Base-by-base conservation (phyloP, 1,140 invertebrate species). In the Helicoverpa zea region DNA sequence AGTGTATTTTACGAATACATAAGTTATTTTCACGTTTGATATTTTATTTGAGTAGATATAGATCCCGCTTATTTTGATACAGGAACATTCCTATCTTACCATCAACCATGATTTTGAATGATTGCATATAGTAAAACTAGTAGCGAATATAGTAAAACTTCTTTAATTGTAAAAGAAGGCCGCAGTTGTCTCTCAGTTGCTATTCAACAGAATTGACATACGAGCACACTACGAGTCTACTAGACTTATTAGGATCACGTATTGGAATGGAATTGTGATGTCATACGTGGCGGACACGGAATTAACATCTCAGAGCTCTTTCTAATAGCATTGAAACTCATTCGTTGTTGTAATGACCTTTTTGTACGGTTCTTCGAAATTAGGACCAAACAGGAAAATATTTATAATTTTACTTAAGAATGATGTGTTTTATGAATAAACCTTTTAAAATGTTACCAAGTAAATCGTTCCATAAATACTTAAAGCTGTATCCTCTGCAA, bases 351-450 rank as follows among this genome's bases (percentile, higher is more conserved):
- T 18, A 30, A 72, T 54, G 70, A 73, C 70, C 70, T 73, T 73
- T 23, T 83, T 83, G 80, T 72, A 35, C 30, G 79, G 52, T 85
- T 83, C 82, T 81, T 49, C 79, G 84, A 85, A 85, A 79, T 59
- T 47, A 75, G 51, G 51, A 73, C 3, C 52, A 54, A 73, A 58
- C 51, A 58, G 70, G 52, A 73, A 73, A 73, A 73, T 73, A 10
- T 43, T 58, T 16, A 56, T 29, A 72, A 16, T 54, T 56, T 52
- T 30, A 30, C 29, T 47, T 43, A 14, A 59, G 54, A 68, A 10
- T 13, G 43, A 68, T 16, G 35, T 9, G 35, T 68, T 14, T 58
- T 43, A 18, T 49, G 18, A 14, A n/a, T n/a, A 73, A 30, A 43
- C 13, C 49, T 29, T 52, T 35, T 30, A n/a, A 35, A 73, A 35